Conservation (phyloP, 2,113 vertebrate species). For the Amphiprion ocellaris region DNA sequence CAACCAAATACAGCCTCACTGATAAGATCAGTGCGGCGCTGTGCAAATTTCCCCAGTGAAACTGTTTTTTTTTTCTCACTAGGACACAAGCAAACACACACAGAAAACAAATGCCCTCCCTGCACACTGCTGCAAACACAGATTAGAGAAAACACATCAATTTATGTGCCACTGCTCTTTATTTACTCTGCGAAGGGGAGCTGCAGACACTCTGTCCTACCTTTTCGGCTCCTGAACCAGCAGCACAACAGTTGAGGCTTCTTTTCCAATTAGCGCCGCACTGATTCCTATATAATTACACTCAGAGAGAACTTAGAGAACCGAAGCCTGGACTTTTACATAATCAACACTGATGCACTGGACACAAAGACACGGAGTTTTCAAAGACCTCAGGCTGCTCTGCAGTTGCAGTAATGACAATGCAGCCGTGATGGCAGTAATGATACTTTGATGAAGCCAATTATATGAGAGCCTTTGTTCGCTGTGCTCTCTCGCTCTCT, state of each 20-base stretch:
- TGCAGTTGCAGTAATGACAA: conserved; percentile 43
- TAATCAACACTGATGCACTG: conserved; percentile 47
- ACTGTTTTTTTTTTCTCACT: neutral
- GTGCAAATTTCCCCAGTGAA: conserved; percentile 51
- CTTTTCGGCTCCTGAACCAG: conserved; percentile 10
- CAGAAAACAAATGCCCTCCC: conserved; percentile 48
- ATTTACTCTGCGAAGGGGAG: conserved; percentile 62
- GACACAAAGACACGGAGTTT: conserved; percentile 58
- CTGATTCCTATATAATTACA: conserved; percentile 59
- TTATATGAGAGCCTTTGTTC: conserved; percentile 55
- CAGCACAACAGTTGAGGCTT: neutral
- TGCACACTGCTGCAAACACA: conserved; percentile 71
- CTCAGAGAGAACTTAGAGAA: conserved; percentile 69
- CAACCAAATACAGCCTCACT: conserved; percentile 2
- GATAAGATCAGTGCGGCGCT: conserved; percentile 42
- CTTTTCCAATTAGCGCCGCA: conserved; percentile 26
- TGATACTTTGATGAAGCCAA: conserved; percentile 70
- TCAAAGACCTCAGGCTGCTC: conserved; percentile 35
- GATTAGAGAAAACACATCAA: conserved; percentile 79
- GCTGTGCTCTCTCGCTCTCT: conserved; percentile 4
- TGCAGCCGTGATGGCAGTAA: conserved; percentile 59
- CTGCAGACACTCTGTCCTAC: conserved; percentile 36
- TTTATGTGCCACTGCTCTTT: conserved; percentile 71
- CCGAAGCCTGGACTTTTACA: conserved; percentile 33
- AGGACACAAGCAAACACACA: conserved; percentile 28